Percentiles rank a stretch among this genome's conserved stretches.
Evolutionary conservation across 2,113 vertebrate species (phyloP).

Genomic region (Chamaea fasciata): DNA sequence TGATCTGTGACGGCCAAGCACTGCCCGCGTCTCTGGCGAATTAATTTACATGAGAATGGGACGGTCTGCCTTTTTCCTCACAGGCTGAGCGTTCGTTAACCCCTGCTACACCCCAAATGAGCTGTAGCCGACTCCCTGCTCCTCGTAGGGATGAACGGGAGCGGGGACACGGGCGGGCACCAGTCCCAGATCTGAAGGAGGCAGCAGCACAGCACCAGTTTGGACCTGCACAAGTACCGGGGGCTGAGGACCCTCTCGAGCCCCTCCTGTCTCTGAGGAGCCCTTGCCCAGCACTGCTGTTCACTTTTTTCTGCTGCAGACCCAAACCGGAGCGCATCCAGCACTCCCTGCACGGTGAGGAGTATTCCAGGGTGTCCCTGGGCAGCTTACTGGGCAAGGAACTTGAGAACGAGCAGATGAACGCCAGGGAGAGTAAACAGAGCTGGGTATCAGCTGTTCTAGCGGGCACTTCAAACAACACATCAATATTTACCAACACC

Average conservation of each 20-base stretch:
- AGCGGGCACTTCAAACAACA: not conserved
- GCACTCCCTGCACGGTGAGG: rapidly evolving
- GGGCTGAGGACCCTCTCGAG: not conserved
- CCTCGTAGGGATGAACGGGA: not conserved
- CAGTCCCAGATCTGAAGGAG: not conserved
- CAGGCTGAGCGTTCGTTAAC: not conserved
- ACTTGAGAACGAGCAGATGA: not conserved
- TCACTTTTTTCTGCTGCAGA: not conserved
- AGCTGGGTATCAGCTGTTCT: not conserved
- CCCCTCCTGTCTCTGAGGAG: too few relatives aligned
- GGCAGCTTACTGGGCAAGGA: not conserved
- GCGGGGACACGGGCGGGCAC: not conserved
- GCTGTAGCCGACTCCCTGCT: not conserved
- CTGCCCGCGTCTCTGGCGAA: not conserved
- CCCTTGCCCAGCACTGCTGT: too few relatives aligned
- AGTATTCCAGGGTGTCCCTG: not conserved
- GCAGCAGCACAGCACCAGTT: not conserved
- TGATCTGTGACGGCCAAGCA: not conserved
- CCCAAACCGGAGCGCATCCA: not conserved
- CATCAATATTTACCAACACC: not conserved
- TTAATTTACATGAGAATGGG: not conserved
- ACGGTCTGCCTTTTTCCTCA: not conserved
- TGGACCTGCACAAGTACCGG: not conserved
- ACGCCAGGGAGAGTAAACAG: not conserved
- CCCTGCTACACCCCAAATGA: not conserved